Base-by-base conservation (phyloP, 2,113 vertebrate species). In the Donacobius atricapilla region DNA sequence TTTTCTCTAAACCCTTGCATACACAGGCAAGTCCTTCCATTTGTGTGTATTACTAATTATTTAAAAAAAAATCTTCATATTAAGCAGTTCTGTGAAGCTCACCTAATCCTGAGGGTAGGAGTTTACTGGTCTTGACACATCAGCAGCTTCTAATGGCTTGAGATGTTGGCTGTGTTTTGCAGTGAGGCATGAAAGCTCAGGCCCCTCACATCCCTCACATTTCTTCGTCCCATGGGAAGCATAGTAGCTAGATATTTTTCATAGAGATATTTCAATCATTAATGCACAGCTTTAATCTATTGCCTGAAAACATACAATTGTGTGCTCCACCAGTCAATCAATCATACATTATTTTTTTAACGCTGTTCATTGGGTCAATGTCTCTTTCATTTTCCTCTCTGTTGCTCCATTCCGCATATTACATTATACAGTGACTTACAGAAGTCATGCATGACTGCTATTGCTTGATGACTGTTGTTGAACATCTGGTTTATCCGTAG, bases 401-500 rank as follows among this genome's bases (percentile, higher is more conserved):
- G 51, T 51, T 94, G 54, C 39, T 92, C 51, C 40, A 58, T 86
- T 92, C 68, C 23, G 68, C 21, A 10, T 30, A 31, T 54, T 82
- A 1, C n/a, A 64, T 87, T 80, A 30, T 61, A 15, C 21, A 66
- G n/a, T 85, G 42, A 58, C 31, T 76, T 90, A 47, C 17, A 68
- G 44, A 90, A 93, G 50, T 48, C 57, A 35, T 54, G 66, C 69
- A 30, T 79, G 65, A 44, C n/a, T 95, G 72, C 65, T 76, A 2
- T 48, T 87, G 40, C 81, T 51, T 57, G 51, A 68, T 79, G 47
- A 53, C 45, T 79, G 10, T 53, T 85, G 57, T 47, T 83, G 84
- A 96, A 83, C 58, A 94, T 70, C 64, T 96, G 72, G 37, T 94
- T 92, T 97, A 86, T 92, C 92, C 33, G 30, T 20, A 68, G n/a